Conservation (phyloP, 2,113 vertebrate genomes). For the Pollachius pollachius region DNA sequence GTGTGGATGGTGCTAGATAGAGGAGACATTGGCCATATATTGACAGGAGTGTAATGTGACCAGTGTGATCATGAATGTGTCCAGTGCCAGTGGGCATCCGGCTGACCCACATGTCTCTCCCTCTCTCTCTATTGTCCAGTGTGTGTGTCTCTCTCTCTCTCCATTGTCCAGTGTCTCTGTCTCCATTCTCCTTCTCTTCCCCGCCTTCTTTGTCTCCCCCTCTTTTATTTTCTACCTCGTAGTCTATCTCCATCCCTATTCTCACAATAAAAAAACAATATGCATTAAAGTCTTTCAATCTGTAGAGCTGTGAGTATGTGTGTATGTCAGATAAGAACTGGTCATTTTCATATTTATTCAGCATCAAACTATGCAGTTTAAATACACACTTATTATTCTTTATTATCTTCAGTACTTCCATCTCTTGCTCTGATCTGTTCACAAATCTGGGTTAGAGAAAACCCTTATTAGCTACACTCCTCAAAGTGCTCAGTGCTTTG, state of each 20-base stretch:
- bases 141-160: not conserved
- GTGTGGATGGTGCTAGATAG: slow-evolving; percentile 41
- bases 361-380: too few species aligned
- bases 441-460: too few species aligned
- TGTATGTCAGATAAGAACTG: too few species aligned
- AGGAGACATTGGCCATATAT: slow-evolving; percentile 67
- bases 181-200: not conserved
- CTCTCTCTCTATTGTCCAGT: not conserved
- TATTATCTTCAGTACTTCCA: too few species aligned
- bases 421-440: too few species aligned
- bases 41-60: slow-evolving; percentile 69
- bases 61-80: slow-evolving; percentile 68
- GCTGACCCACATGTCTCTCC: slow-evolving; percentile 69
- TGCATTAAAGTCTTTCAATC: not conserved
- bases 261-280: not conserved
- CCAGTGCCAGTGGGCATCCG: slow-evolving; percentile 72
- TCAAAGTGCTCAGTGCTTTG: too few species aligned
- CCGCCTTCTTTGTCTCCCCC: not conserved
- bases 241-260: not conserved
- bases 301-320: too few species aligned
- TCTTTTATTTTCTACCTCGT: not conserved
- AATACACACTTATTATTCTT: too few species aligned
- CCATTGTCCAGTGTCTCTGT: not conserved
- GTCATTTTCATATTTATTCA: too few species aligned
- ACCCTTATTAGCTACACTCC: too few species aligned